These are phyloP conservation scores for Hypselothyrea guttata DNA, from an alignment of 2,888 invertebrate species.

Conservation along the genomic window DNA sequence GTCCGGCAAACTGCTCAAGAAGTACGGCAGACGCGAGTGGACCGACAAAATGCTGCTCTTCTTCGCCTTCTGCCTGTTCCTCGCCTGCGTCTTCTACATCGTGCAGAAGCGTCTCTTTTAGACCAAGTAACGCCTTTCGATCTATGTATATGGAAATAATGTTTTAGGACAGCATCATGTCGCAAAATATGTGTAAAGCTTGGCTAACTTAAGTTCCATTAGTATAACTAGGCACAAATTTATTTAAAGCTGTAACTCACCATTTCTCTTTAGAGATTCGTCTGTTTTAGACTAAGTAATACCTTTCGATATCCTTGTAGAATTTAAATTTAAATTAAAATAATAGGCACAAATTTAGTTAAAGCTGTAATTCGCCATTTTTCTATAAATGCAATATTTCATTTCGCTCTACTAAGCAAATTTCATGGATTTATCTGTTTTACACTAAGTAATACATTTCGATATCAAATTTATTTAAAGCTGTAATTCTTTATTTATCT, in stretches of 20 bases:
- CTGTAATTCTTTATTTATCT: no score
- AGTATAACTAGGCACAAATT: slow-evolving; percentile 42
- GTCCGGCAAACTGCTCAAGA: slow-evolving; percentile 94
- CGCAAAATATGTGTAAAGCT: slow-evolving; percentile 30
- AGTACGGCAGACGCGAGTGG: slow-evolving; percentile 96
- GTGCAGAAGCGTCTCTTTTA: slow-evolving; percentile 94
- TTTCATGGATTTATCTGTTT: no score
- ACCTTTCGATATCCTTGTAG: no score
- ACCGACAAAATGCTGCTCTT: slow-evolving; percentile 96
- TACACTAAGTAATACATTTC: no score
- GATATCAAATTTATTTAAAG: no score
- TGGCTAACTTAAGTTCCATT: slow-evolving; percentile 40
- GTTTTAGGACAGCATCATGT: slow-evolving; percentile 19
- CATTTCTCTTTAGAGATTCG: no score
- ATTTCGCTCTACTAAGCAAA: no score
- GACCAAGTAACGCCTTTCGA: slow-evolving; percentile 42
- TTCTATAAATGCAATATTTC: slow-evolving; percentile 1
- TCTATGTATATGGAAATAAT: slow-evolving; percentile 9
- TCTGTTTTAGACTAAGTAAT: no score
- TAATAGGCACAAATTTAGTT: slow-evolving; percentile 46
- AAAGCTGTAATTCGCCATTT: slow-evolving; percentile 13
- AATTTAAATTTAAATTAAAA: no score
- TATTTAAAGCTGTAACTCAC: slow-evolving; percentile 32
- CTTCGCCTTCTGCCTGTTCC: slow-evolving; percentile 93
- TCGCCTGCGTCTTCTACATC: slow-evolving; percentile 95